Evolutionary conservation across 2,797 vertebrate genomes (phyloP), one percentile per base, ranked within the genome.

Genomic region (Dipus sagitta): DNA sequence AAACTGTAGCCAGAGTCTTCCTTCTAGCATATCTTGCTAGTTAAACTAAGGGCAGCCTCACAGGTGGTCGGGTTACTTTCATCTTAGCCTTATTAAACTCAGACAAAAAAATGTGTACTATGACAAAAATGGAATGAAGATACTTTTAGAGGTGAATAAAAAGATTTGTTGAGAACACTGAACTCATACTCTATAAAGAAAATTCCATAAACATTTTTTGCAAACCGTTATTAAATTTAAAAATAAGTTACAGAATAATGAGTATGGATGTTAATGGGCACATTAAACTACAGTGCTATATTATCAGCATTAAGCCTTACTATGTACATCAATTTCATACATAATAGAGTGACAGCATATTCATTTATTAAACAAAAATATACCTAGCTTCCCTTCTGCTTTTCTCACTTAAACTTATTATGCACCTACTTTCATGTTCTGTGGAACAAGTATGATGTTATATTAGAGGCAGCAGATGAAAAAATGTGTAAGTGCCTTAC

Each of bases 401-500:
- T 84, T 96, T 95, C 71, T 81, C 0, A 0, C 86, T 76, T 67
- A 95, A 92, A 93, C 60, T 75, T 54, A 75, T 86, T 75, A 75
- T 94, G 62, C 52, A 47, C 13, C 7, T 74, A 30, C 78, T 62
- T 68, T 67, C 4, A 26, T 54, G 26, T 76, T 87, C 75, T 96
- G 21, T 88, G 38, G 82, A 75, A 64, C 94, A 97, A 95, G 93
- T 96, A 95, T 80, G 26, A 34, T 70, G 38, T 4, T 96, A 62
- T 54, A 79, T 78, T 62, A 93, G 65, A 95, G 94, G 94, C 97
- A 97, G 74, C 87, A 89, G 52, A 1, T 82, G 2, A 32, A 91
- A 9, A 93, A 96, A 97, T 47, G 17, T 87, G 83, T 77, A 74
- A 93, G 67, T 86, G 97, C 92, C 86, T 96, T 95, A 89, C 47